These are phyloP conservation scores for Cuniculus paca DNA, from an alignment of 2,797 vertebrate genomes.

Conservation along the genomic window DNA sequence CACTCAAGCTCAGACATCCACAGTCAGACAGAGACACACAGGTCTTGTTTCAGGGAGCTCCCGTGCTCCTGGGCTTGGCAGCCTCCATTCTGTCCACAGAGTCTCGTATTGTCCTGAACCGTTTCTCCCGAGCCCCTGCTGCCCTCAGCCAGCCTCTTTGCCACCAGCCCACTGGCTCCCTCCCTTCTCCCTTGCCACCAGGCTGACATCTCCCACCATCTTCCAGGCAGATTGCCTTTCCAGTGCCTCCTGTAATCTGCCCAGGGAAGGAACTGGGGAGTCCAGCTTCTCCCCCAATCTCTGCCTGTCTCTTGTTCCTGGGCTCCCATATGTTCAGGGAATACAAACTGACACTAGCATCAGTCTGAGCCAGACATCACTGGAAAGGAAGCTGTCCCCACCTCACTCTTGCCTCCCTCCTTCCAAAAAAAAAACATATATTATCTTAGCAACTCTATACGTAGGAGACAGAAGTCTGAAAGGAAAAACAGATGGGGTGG, in stretches of 20 bases:
- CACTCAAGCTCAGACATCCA: not conserved
- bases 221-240: not conserved
- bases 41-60: not conserved
- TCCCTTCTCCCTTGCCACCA: not conserved
- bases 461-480: not conserved
- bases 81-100: not conserved
- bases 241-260: not conserved
- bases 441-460: conserved; percentile 48
- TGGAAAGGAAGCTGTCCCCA: conserved; percentile 51
- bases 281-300: not conserved
- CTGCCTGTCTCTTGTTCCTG: not conserved
- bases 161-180: not conserved
- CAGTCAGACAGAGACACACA: not conserved
- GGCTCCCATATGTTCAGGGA: conserved; percentile 19
- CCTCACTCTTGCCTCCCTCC: conserved; percentile 27
- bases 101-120: not conserved
- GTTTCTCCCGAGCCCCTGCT: not conserved
- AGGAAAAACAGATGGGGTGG: conserved; percentile 63
- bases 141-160: not conserved
- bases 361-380: conserved; percentile 9
- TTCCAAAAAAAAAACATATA: not conserved
- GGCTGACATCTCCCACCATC: not conserved
- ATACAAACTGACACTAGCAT: conserved; percentile 9
- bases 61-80: not conserved
- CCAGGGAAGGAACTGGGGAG: fast-evolving